These are phyloP conservation scores for Hafferia zeledoni DNA, from an alignment of 2,797 vertebrate species.

Conservation along the genomic window DNA sequence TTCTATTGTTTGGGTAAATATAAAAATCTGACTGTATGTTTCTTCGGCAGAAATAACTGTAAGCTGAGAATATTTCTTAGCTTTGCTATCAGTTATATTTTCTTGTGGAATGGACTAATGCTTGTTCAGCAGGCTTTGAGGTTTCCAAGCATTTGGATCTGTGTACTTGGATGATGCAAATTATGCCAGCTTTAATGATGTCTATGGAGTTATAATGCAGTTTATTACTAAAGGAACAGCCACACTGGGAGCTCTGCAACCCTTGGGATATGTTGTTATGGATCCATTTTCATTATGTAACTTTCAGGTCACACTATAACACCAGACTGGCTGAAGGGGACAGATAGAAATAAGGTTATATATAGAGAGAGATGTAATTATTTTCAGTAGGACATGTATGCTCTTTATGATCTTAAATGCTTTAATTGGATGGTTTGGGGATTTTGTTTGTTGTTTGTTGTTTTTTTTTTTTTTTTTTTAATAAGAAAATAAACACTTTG, in stretches of 20 bases:
- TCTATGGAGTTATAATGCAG: background rate
- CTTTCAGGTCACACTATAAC: background rate
- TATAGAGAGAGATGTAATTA: background rate
- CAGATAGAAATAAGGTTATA: background rate
- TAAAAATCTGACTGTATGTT: background rate
- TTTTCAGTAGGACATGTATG: background rate
- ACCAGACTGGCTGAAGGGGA: background rate
- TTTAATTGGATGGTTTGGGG: background rate
- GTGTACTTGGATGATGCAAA: background rate
- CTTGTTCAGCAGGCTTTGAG: background rate
- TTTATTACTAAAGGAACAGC: background rate
- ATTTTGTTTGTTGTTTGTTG: rapidly evolving
- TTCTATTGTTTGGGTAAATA: background rate
- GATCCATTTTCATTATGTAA: background rate
- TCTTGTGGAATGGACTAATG: background rate
- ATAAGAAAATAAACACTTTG: background rate
- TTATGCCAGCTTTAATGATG: background rate
- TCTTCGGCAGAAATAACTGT: background rate
- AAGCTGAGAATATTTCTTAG: background rate
- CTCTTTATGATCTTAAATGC: background rate
- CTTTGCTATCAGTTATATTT: background rate
- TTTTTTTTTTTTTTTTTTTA: background rate
- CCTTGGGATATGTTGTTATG: background rate
- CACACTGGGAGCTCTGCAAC: background rate
- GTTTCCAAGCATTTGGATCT: background rate